Conservation (phyloP, 2,888 invertebrate genomes). For the Limulus polyphemus region DNA sequence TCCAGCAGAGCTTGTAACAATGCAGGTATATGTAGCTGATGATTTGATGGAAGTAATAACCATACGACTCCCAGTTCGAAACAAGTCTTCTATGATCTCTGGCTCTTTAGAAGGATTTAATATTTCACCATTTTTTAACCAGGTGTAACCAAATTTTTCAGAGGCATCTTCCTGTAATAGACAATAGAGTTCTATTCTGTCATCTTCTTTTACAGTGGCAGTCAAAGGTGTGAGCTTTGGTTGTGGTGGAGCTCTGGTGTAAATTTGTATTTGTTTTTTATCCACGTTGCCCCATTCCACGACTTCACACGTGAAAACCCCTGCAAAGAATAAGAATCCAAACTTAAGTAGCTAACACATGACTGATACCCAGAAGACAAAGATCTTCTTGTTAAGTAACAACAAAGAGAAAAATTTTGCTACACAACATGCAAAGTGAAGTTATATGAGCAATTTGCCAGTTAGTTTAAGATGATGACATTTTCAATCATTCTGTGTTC, state of each 20-base stretch:
- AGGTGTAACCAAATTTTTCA: constrained; percentile 55
- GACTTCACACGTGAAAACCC: constrained; percentile 62
- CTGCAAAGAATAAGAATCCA: too few relatives aligned
- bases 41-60: constrained; percentile 45
- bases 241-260: constrained; percentile 10
- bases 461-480: too few relatives aligned
- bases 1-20: constrained; percentile 23
- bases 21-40: constrained; percentile 25
- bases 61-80: constrained; percentile 68
- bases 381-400: too few relatives aligned
- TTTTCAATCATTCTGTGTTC: too few relatives aligned
- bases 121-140: constrained; percentile 65
- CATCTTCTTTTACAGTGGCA: constrained; percentile 12
- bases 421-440: too few relatives aligned
- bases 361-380: too few relatives aligned
- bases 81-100: constrained; percentile 71
- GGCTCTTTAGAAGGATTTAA: constrained; percentile 39
- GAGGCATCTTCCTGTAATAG: constrained; percentile 8
- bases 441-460: too few relatives aligned
- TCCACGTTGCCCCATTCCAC: constrained; percentile 54
- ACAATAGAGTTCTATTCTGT: constrained; percentile 14
- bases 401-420: too few relatives aligned
- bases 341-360: too few relatives aligned
- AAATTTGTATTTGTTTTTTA: constrained; percentile 45
- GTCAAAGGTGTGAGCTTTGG: constrained; percentile 13